A percentile compares a stretch with the other conserved stretches of the same genome.
Evolutionary conservation across 2,888 invertebrate genomes (phyloP).

Genomic region (Diaperis boleti): DNA sequence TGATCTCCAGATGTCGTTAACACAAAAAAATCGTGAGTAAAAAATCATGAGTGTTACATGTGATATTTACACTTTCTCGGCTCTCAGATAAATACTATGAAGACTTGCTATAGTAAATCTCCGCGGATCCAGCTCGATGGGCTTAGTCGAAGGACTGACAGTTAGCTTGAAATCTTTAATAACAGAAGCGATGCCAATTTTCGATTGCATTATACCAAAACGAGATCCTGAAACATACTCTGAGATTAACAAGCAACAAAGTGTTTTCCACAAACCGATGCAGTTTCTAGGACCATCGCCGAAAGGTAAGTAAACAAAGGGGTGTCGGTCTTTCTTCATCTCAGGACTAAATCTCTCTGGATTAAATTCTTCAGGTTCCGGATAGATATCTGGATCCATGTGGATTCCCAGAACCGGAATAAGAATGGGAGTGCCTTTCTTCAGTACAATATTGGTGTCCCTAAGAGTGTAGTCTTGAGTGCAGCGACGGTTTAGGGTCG

Average conservation of each 20-base stretch:
- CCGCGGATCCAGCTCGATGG: not conserved
- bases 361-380: slow-evolving; percentile 9
- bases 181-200: slow-evolving; percentile 43
- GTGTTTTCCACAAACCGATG: slow-evolving; percentile 52
- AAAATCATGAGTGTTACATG: too few relatives aligned
- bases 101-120: not conserved
- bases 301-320: slow-evolving; percentile 56
- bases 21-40: too few relatives aligned
- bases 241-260: not conserved
- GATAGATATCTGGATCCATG: slow-evolving; percentile 35
- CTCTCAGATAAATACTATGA: not conserved
- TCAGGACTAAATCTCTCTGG: slow-evolving; percentile 49
- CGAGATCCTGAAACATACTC: slow-evolving; percentile 48
- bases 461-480: slow-evolving; percentile 48
- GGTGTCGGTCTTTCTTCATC: slow-evolving; percentile 51
- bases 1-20: too few relatives aligned
- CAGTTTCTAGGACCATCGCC: slow-evolving; percentile 55
- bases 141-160: not conserved
- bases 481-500: slow-evolving; percentile 46
- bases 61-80: not conserved
- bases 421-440: slow-evolving; percentile 52
- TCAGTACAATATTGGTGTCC: slow-evolving; percentile 41
- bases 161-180: slow-evolving; percentile 7
- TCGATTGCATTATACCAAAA: slow-evolving; percentile 54
- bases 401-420: slow-evolving; percentile 46